A percentile compares a stretch with the other conserved stretches of the same genome.
phyloP scores from a whole-genome alignment of 1,140 invertebrate species.

The Phortica variegata region DNA sequence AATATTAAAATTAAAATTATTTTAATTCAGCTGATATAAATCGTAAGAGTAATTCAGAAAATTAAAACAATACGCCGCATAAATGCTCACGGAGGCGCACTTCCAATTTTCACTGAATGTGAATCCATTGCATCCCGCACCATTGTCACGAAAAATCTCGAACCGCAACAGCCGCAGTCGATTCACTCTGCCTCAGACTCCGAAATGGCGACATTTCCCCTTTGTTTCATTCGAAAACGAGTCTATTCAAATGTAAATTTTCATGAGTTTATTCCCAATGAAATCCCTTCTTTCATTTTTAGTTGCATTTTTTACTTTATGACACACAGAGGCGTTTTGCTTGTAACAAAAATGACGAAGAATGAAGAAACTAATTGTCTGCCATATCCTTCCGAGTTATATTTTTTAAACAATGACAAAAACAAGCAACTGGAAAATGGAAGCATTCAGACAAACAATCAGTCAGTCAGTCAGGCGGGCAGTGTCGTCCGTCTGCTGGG shows the following conservation, averaged over 20 bases:
- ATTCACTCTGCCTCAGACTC: no score
- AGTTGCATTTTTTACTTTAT: conserved; percentile 21
- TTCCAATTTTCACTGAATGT: conserved; percentile 21
- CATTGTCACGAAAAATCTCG: no score
- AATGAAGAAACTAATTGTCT: conserved; percentile 48
- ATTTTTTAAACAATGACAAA: conserved; percentile 39
- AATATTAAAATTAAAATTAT: no score
- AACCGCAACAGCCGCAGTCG: not conserved
- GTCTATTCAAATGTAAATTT: conserved; percentile 54
- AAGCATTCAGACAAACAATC: no score
- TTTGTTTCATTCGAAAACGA: not conserved
- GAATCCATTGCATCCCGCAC: conserved; percentile 3
- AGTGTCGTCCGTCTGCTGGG: no score
- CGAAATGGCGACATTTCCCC: no score
- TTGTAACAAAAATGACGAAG: not conserved
- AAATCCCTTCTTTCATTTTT: conserved; percentile 35
- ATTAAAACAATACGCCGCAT: conserved; percentile 53
- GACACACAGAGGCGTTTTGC: conserved; percentile 20
- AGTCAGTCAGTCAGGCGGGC: no score
- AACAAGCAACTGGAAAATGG: no score
- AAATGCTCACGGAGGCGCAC: conserved; percentile 44
- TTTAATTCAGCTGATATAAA: no score
- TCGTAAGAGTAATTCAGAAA: conserved; percentile 38
- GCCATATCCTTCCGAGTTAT: conserved; percentile 54
- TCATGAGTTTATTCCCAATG: conserved; percentile 32